phyloP scores from a whole-genome alignment of 2,888 invertebrate genomes.

The Pachydiplax longipennis region DNA sequence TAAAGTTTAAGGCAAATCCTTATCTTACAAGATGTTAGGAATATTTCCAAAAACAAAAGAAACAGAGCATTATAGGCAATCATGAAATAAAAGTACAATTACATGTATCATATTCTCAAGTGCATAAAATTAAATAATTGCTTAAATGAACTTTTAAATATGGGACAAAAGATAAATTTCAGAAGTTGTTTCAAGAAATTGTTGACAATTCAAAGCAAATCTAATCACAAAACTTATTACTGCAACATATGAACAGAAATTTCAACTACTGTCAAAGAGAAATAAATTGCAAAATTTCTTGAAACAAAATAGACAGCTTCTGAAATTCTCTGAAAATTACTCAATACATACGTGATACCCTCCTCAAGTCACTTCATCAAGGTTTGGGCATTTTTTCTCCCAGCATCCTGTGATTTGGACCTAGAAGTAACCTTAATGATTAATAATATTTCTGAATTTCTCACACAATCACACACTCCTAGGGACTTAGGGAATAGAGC shows the following conservation, averaged over 20 bases:
- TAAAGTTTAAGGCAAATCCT: not conserved
- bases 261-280: not conserved
- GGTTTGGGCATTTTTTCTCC: slow-evolving; percentile 46
- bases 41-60: slow-evolving; percentile 3
- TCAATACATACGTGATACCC: slow-evolving; percentile 48
- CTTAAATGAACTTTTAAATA: slow-evolving; percentile 4
- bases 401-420: slow-evolving; percentile 54
- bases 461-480: slow-evolving; percentile 60
- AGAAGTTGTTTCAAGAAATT: slow-evolving; percentile 39
- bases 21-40: not conserved
- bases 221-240: no score
- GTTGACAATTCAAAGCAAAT: not conserved
- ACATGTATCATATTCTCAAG: not conserved
- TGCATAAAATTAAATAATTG: not conserved
- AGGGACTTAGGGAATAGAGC: slow-evolving; percentile 38
- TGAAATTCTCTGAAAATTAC: slow-evolving; percentile 43
- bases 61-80: not conserved
- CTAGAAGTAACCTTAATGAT: slow-evolving; percentile 71
- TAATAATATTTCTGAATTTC: slow-evolving; percentile 66
- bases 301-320: slow-evolving; percentile 35
- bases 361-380: slow-evolving; percentile 46
- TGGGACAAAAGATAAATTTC: slow-evolving; percentile 23
- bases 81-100: not conserved
- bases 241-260: no score
- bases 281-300: slow-evolving; percentile 1